Conservation (phyloP, 2,797 vertebrate genomes). For the Sandelia bainsii region DNA sequence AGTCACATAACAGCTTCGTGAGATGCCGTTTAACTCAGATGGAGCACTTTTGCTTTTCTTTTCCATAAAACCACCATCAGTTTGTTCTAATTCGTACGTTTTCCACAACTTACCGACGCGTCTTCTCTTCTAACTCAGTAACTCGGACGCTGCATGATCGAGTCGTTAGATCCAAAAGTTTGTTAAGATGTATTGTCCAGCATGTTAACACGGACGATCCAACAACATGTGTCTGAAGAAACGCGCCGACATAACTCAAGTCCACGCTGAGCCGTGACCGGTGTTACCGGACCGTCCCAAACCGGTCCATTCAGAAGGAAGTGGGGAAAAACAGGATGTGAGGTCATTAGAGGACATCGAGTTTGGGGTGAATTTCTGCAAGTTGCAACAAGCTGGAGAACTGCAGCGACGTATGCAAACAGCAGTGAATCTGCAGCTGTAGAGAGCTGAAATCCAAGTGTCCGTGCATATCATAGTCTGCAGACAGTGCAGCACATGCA, state of each 20-base stretch:
- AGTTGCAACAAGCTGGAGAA: slow-evolving; percentile 26
- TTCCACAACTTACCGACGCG: slow-evolving; percentile 37
- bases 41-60: background rate
- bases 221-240: slow-evolving; percentile 19
- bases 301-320: slow-evolving; percentile 73
- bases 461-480: too few species aligned
- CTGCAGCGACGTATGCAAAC: background rate
- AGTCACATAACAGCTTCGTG: background rate
- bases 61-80: fast-evolving
- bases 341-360: slow-evolving; percentile 73
- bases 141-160: slow-evolving; percentile 4
- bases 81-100: background rate
- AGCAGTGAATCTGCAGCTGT: background rate
- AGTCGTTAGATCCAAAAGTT: background rate
- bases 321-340: slow-evolving; percentile 79
- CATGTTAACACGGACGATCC: background rate
- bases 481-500: too few species aligned
- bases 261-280: slow-evolving; percentile 49
- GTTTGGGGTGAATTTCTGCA: slow-evolving; percentile 37
- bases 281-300: slow-evolving; percentile 60
- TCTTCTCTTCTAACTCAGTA: background rate
- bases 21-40: background rate
- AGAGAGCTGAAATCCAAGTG: too few species aligned
- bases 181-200: slow-evolving; percentile 18
- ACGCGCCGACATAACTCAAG: slow-evolving; percentile 27